Percentiles rank a stretch among this genome's conserved stretches.
phyloP scores from a whole-genome alignment of 2,888 invertebrate species.

The Drosophila sordidula region DNA sequence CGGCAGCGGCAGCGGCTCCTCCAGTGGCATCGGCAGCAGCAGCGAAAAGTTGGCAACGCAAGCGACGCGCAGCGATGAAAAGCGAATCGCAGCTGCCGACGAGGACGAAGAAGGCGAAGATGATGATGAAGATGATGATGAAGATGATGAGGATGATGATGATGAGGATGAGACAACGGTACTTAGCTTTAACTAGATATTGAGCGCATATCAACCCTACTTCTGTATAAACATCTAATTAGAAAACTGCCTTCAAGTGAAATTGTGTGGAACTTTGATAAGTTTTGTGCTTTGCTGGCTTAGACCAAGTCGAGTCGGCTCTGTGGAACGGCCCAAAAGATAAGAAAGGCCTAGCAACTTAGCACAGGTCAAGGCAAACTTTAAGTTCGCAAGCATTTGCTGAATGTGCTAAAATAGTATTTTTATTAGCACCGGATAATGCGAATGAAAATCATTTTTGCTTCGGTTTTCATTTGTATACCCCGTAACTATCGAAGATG shows the following conservation, averaged over 20 bases:
- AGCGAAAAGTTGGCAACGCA: slow-evolving; percentile 48
- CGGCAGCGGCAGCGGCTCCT: slow-evolving; percentile 31
- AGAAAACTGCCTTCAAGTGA: slow-evolving; percentile 45
- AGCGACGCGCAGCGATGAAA: slow-evolving; percentile 38
- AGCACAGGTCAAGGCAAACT: background rate
- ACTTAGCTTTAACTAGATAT: slow-evolving; percentile 40
- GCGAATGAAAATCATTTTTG: background rate
- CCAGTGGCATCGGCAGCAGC: slow-evolving; percentile 37
- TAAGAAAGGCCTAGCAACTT: background rate
- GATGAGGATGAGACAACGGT: slow-evolving; percentile 74
- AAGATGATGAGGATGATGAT: slow-evolving; percentile 46
- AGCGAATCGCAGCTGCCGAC: slow-evolving; percentile 19
- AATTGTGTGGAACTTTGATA: slow-evolving; percentile 58
- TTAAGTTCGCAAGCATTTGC: background rate
- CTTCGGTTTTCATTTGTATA: background rate
- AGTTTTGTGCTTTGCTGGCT: slow-evolving; percentile 18
- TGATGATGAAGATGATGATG: slow-evolving; percentile 46
- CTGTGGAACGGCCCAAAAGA: background rate
- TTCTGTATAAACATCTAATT: slow-evolving; percentile 36
- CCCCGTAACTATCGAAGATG: background rate
- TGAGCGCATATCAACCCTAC: slow-evolving; percentile 6
- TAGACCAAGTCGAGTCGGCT: background rate
- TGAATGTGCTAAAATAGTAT: background rate
- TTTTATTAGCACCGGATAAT: background rate
- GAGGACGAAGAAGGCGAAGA: slow-evolving; percentile 43